Evolutionary conservation across 2,113 vertebrate species (phyloP).

Genomic region (Silurus glanis): DNA sequence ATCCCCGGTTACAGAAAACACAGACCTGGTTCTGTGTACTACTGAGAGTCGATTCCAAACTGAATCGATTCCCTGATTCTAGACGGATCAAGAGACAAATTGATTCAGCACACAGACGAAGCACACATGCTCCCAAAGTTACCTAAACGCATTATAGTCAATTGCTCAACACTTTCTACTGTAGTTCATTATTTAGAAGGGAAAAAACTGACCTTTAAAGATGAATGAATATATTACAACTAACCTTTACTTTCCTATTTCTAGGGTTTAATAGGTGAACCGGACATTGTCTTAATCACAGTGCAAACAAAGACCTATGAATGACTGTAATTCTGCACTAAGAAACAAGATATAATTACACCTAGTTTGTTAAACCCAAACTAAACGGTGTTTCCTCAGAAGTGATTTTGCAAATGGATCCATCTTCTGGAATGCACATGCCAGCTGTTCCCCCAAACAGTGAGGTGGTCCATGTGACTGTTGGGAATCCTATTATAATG

Average conservation of each 20-base stretch:
- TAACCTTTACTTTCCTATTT: slow-evolving; percentile 10
- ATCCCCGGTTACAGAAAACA: neutral
- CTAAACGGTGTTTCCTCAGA: neutral
- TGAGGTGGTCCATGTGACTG: slow-evolving; percentile 50
- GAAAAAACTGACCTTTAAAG: neutral
- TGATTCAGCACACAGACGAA: neutral
- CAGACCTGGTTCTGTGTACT: neutral
- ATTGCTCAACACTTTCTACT: neutral
- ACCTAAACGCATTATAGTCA: neutral
- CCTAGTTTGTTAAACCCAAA: neutral
- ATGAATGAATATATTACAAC: neutral
- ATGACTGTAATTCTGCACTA: neutral
- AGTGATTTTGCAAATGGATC: slow-evolving; percentile 46
- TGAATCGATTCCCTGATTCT: neutral
- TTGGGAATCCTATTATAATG: slow-evolving; percentile 57
- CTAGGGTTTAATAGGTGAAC: neutral
- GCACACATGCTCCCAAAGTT: neutral
- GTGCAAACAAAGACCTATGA: neutral
- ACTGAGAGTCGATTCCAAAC: neutral
- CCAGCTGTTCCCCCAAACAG: slow-evolving; percentile 36
- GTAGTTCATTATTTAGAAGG: neutral
- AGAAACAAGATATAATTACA: neutral
- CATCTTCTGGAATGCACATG: slow-evolving; percentile 53
- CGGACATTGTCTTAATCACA: neutral
- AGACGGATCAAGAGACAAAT: neutral